Evolutionary conservation across 1,140 invertebrate species (phyloP), one percentile per base, ranked within the genome.

Genomic region (Gonatopus flavifemur): DNA sequence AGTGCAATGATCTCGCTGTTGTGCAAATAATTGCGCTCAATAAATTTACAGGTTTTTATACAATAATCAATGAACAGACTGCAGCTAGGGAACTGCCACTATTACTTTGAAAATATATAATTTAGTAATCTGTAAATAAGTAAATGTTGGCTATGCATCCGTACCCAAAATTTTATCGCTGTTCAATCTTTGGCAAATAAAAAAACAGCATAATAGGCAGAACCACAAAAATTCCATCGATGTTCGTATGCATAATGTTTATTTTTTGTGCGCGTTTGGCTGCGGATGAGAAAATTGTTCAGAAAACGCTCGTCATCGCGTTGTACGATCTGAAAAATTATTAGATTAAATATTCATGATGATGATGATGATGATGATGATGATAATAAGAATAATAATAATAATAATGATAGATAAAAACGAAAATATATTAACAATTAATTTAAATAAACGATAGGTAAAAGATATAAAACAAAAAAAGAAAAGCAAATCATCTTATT

Each of bases 21-120:
- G 60, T 67, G 61, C 66, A 67, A 65, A 59, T 52, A n/a, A 53
- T 70, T 64, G 70, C 64, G 66, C 70, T 72, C 64, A 70, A 73
- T 61, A 73, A 69, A 76, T 71, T 68, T 68, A 66, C 59, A 62
- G 64, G n/a, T 72, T 75, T 74, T 72, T 72, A 71, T 77, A 74
- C 64, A 57, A 65, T 49, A 63, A 54, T 66, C 28, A 56, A 64
- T 49, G 59, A 60, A 69, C 57, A 69, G 64, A 69, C 66, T 71
- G 50, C 59, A 73, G 67, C 69, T 71, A 64, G 56, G 55, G 49
- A 71, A 71, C 67, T 71, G 67, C 67, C 67, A 66, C 53, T 61
- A 57, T 63, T 63, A 62, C 48, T 67, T 44, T 49, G n/a, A n/a
- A n/a, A 57, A 67, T 13, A 55, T 16, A 48, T 57, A 60, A 33